Evolutionary conservation across 2,113 vertebrate species (phyloP), one percentile per base, ranked within the genome.

Genomic region (Poecile atricapillus): DNA sequence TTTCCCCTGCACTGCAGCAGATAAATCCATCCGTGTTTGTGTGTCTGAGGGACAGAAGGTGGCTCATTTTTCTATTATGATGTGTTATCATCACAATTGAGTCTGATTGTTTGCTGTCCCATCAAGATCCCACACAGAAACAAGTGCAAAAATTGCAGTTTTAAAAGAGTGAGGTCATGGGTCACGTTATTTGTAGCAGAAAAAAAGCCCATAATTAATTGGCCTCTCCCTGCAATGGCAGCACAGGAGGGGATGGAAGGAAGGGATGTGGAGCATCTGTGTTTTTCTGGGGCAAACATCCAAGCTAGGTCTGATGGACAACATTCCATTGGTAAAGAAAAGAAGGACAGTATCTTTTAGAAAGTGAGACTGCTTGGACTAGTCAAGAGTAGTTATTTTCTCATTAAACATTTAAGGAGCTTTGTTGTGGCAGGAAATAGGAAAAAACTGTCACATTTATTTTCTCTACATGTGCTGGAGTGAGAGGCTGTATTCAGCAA

Each of bases 181-280:
- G 79, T 44, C 30, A 5, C 6, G 0, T 33, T 82, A 9, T 80
- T 73, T 95, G 93, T 76, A 33, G 63, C 50, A 73, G 87, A 93
- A 65, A 81, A 81, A 76, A 81, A 65, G 75, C 21, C 19, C 2
- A 0, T 58, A 49, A 89, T 93, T 71, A 87, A 91, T 60, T 56
- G 50, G 79, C 68, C 85, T 81, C 76, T 93, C 76, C 92, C 83
- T 71, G 83, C 83, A 22, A 0, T 16, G 65, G 69, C 4, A 58
- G 80, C 89, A 7, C 22, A 7, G 91, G 52, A 10, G 53, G 80
- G 49, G 31, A 11, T 4, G 74, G n/a, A 6, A 13, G 55, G 74
- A 7, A 82, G 27, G 5, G 1, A 15, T 5, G 69, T 21, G 81
- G 46, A 39, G 22, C 10, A 20, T 17, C 65, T 0, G 0, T 37